Evolutionary conservation across 2,888 invertebrate genomes (phyloP).

Genomic region (Dryobotodes eremita): DNA sequence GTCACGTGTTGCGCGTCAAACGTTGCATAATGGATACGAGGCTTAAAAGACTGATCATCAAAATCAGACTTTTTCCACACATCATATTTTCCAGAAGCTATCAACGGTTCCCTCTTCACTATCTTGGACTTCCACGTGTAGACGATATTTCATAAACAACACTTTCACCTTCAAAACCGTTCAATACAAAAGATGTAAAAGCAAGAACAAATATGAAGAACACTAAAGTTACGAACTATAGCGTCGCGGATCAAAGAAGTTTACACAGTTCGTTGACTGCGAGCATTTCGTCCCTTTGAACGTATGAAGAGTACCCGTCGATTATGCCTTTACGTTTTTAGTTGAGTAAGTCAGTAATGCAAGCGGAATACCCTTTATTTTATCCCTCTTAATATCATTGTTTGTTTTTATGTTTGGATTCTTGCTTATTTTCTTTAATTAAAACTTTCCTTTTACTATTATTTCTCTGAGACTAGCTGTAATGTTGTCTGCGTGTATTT

Average conservation of each 20-base stretch:
- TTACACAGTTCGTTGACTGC: conserved; percentile 67
- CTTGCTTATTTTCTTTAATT: not conserved
- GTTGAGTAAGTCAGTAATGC: conserved; percentile 51
- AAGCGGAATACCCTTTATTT: conserved; percentile 44
- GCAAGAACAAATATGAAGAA: conserved; percentile 60
- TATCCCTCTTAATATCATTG: conserved; percentile 28
- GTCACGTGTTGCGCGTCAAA: too few species aligned
- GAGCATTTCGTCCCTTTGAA: conserved; percentile 69
- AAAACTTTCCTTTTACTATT: not conserved
- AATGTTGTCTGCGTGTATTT: not conserved
- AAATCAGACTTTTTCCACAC: not conserved
- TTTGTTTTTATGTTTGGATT: not conserved
- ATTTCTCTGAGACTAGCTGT: not conserved
- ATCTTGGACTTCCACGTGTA: not conserved
- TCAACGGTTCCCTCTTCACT: not conserved
- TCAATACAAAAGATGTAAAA: conserved; percentile 31
- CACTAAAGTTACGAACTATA: conserved; percentile 52
- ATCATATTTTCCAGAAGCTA: not conserved
- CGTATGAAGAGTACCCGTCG: conserved; percentile 56
- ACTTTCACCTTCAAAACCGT: conserved; percentile 20
- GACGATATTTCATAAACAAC: not conserved
- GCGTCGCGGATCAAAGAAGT: conserved; percentile 71
- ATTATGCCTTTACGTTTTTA: conserved; percentile 51
- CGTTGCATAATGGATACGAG: too few species aligned
- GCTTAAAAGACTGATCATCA: not conserved